Evolutionary conservation across 1,140 invertebrate genomes (phyloP).

Genomic region (Hestina assimilis): DNA sequence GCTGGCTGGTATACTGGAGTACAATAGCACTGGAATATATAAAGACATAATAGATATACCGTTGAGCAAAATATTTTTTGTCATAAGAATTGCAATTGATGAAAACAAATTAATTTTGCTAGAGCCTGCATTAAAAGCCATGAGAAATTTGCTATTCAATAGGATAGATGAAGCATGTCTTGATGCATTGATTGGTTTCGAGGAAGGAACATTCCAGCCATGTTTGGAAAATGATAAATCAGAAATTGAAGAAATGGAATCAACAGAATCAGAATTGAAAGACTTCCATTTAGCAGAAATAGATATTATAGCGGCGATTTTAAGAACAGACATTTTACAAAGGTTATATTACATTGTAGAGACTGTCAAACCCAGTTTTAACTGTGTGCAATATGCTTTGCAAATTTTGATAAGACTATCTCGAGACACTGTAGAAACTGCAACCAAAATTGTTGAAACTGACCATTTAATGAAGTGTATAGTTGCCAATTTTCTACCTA

Average conservation of each 20-base stretch:
- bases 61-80: constrained; percentile 85
- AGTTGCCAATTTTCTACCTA: constrained; percentile 80
- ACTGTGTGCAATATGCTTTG: constrained; percentile 82
- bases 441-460: constrained; percentile 79
- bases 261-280: constrained; percentile 85
- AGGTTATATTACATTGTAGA: constrained; percentile 86
- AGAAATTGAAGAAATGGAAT: constrained; percentile 78
- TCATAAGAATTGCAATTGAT: constrained; percentile 91
- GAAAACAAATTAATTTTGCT: constrained; percentile 87
- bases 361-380: constrained; percentile 81
- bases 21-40: constrained; percentile 85
- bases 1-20: constrained; percentile 87
- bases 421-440: constrained; percentile 82
- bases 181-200: constrained; percentile 84
- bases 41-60: constrained; percentile 82
- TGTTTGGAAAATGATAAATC: constrained; percentile 78
- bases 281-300: constrained; percentile 90
- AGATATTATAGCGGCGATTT: constrained; percentile 85
- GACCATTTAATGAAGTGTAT: constrained; percentile 80
- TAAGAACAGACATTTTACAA: constrained; percentile 87
- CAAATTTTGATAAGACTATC: constrained; percentile 85
- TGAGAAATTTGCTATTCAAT: constrained; percentile 86
- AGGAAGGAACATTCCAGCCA: constrained; percentile 82
- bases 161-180: constrained; percentile 87
- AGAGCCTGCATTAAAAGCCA: constrained; percentile 84